Conservation (phyloP, 2,113 vertebrate genomes). For the Sitta europaea region DNA sequence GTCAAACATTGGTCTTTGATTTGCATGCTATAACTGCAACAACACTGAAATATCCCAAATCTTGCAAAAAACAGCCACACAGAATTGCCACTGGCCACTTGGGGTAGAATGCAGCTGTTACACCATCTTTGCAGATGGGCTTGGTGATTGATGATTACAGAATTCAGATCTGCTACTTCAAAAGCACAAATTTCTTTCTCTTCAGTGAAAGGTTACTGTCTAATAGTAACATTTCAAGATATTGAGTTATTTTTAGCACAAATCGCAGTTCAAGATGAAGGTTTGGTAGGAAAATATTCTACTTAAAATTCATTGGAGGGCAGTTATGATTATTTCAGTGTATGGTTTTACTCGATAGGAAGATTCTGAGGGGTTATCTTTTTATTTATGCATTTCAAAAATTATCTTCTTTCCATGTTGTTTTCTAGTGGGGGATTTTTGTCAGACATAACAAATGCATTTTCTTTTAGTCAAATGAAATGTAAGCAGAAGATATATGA, state of each 20-base stretch:
- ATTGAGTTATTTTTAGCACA: neutral
- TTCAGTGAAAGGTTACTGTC: neutral
- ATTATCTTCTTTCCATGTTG: neutral
- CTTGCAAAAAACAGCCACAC: neutral
- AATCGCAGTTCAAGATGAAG: neutral
- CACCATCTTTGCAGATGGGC: neutral
- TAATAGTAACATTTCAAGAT: neutral
- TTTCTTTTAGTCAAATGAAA: neutral
- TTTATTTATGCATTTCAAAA: neutral
- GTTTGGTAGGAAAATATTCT: fast-evolving
- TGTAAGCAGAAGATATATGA: neutral
- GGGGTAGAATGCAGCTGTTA: neutral
- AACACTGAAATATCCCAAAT: neutral
- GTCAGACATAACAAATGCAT: neutral
- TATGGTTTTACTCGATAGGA: neutral
- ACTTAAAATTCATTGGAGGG: neutral
- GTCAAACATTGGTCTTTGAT: neutral
- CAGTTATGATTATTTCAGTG: neutral
- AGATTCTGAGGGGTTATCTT: neutral
- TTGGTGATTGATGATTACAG: neutral
- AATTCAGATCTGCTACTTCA: neutral
- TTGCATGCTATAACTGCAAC: neutral
- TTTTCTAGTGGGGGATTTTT: neutral
- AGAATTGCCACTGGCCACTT: neutral
- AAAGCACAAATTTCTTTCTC: neutral